Evolutionary conservation across 2,113 vertebrate genomes (phyloP), one percentile per base, ranked within the genome.

Genomic region (Xerus inauris): DNA sequence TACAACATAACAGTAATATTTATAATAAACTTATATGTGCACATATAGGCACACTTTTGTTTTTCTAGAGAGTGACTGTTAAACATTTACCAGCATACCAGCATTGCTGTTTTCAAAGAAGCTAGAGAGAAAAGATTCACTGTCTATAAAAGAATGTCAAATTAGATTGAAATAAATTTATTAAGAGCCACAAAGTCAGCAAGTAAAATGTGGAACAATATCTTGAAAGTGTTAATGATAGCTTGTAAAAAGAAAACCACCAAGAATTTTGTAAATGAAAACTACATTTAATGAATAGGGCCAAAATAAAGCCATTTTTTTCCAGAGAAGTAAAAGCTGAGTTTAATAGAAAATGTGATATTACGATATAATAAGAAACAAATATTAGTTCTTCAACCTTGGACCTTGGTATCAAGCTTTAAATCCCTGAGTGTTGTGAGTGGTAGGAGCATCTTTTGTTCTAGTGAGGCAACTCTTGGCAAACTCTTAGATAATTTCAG

Each of bases 211-310:
- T 32, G 40, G 47, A 71, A 59, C 17, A 80, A 45, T 62, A 40
- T 69, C 79, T 76, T 85, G 8, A 89, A n/a, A 88, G 26, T 75
- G 20, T 1, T 81, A 42, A 91, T 20, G 89, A 17, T 22, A 95
- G 59, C 87, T 64, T 54, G 59, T 26, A 26, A 26, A 16, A 32
- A 91, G 67, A 83, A 92, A 73, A 8, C 20, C 20, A 62, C 30
- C 8, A 85, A 95, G 62, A 89, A 85, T 91, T 76, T 51, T 76
- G 71, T 71, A 96, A 62, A 81, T 85, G 47, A 75, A 95, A 91
- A 72, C 47, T 13, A 75, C 69, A 40, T 45, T 85, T 81, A 81
- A 80, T 71, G 73, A 81, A 20, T 76, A 88, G 71, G 47, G 20
- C 13, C 28, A 92, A 94, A 95, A 89, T 80, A 59, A 94, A 89